A percentile compares a stretch with the other conserved stretches of the same genome.
phyloP scores from a whole-genome alignment of 1,140 invertebrate species.

The Nymphalis io region DNA sequence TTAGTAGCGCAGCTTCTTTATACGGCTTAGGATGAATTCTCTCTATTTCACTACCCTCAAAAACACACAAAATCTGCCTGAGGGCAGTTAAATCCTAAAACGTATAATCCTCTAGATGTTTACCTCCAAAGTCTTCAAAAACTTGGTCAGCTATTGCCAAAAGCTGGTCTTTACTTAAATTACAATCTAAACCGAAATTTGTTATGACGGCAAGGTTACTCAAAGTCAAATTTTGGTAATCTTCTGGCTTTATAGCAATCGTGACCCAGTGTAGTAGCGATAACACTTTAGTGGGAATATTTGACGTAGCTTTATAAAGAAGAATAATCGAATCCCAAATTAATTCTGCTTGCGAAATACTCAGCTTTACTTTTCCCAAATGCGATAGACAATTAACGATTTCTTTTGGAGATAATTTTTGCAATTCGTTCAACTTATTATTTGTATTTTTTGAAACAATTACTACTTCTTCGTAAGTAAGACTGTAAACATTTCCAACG shows the following conservation, averaged over 20 bases:
- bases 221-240: conserved; percentile 76
- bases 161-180: conserved; percentile 64
- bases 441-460: conserved; percentile 41
- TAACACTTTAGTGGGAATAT: conserved; percentile 73
- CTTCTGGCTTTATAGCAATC: conserved; percentile 61
- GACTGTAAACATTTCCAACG: not conserved
- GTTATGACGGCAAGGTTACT: conserved; percentile 74
- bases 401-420: conserved; percentile 55
- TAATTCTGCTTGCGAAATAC: conserved; percentile 49
- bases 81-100: conserved; percentile 76
- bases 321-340: conserved; percentile 66
- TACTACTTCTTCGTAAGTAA: conserved; percentile 54
- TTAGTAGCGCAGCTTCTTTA: conserved; percentile 65
- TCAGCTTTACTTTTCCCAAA: conserved; percentile 55
- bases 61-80: conserved; percentile 77
- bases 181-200: conserved; percentile 77
- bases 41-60: conserved; percentile 72
- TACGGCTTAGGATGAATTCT: conserved; percentile 76
- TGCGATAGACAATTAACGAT: conserved; percentile 59
- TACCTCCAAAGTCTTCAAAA: conserved; percentile 75
- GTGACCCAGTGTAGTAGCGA: conserved; percentile 74
- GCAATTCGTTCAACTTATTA: conserved; percentile 47
- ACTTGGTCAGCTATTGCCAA: conserved; percentile 71
- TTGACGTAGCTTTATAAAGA: conserved; percentile 50
- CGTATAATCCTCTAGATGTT: conserved; percentile 77